Evolutionary conservation across 2,888 invertebrate species (phyloP), one percentile per base, ranked within the genome.

Genomic region (Pachycephus smyrnensis): DNA sequence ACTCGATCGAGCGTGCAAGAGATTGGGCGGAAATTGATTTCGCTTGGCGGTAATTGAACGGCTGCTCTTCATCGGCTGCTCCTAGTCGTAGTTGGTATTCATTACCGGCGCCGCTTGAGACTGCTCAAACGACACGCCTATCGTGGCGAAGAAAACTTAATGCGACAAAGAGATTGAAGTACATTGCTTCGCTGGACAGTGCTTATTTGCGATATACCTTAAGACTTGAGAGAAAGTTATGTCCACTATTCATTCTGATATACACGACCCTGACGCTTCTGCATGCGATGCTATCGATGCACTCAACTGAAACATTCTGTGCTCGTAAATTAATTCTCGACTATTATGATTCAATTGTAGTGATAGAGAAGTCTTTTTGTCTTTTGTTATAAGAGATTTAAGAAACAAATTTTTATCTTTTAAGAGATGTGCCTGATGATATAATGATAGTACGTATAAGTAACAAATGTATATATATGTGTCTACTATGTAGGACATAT

Each of bases 21-120:
- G 80, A 82, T 81, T 76, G 76, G 79, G 75, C 78, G 82, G 75
- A 82, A 82, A 82, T 82, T 81, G 81, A 82, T 81, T 82, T 79
- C 69, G 73, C 77, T 76, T 55, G 36, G 73, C 69, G 76, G 71
- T 71, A 71, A 71, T 71, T 71, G 71, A 31, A 55, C 55, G 55
- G 55, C 55, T 55, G 23, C 55, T 55, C 55, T 55, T 55, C 55
- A 55, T 55, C 55, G 55, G 55, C 55, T 55, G 23, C 55, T 55
- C 2, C 23, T 55, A 55, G 55, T 55, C 55, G 23, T 23, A 55
- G 55, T 23, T 55, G 23, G 55, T 55, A 55, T 55, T 55, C 55
- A 55, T 55, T 55, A 55, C 55, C 55, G 55, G 55, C 55, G 55
- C 55, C 55, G 23, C 55, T 55, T 55, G 55, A 55, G 55, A 55